phyloP scores from a whole-genome alignment of 2,888 invertebrate genomes.

The Caenorhabditis uteleia region DNA sequence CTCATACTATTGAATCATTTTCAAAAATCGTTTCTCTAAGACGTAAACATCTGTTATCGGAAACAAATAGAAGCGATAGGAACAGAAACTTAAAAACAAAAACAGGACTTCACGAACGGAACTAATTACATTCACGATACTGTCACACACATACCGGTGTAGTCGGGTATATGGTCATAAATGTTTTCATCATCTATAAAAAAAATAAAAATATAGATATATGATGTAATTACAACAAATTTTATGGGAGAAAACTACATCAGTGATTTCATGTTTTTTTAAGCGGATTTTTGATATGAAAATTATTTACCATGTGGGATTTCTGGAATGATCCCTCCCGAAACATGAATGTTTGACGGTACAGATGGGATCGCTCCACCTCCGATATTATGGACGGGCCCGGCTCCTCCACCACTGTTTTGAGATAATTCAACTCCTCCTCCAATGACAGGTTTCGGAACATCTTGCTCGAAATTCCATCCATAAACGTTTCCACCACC shows the following conservation, averaged over 20 bases:
- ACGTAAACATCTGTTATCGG: not conserved
- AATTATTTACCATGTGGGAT: too few relatives aligned
- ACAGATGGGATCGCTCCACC: constrained; percentile 8
- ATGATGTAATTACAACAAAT: too few relatives aligned
- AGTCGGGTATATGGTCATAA: constrained; percentile 41
- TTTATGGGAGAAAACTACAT: too few relatives aligned
- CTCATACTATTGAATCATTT: too few relatives aligned
- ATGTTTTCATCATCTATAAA: constrained; percentile 41
- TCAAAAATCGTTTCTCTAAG: too few relatives aligned
- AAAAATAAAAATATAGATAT: too few relatives aligned
- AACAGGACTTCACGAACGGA: too few relatives aligned
- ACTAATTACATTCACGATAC: too few relatives aligned
- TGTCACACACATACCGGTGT: constrained; percentile 39
- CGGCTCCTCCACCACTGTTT: not conserved
- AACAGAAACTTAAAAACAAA: too few relatives aligned
- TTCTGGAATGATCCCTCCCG: not conserved
- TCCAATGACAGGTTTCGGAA: constrained; percentile 4
- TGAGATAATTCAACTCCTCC: not conserved
- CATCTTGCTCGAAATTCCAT: constrained; percentile 26
- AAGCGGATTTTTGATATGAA: too few relatives aligned
- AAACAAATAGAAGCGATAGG: too few relatives aligned
- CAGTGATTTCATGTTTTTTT: too few relatives aligned
- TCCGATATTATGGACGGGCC: constrained; percentile 22
- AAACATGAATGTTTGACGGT: not conserved
- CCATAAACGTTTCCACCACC: constrained; percentile 34